These are phyloP conservation scores for Orycteropus afer DNA, from an alignment of 2,113 vertebrate species.

Conservation along the genomic window DNA sequence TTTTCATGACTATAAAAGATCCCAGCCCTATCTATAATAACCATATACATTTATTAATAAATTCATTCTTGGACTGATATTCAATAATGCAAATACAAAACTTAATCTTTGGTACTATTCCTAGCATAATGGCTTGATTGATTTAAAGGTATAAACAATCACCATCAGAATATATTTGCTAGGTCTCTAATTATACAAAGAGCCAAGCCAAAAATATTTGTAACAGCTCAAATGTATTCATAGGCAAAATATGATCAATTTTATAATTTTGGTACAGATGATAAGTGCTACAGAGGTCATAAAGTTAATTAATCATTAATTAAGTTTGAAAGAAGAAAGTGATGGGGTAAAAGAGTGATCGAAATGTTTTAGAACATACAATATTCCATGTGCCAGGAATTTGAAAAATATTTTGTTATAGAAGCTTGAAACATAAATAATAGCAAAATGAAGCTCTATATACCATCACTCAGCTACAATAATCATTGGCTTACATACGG, in stretches of 20 bases:
- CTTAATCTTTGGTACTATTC: background rate
- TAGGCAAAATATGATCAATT: background rate
- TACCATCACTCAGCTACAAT: background rate
- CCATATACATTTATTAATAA: background rate
- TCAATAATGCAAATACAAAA: background rate
- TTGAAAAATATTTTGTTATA: background rate
- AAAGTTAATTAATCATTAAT: background rate
- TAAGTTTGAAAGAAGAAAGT: background rate
- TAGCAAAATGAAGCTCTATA: background rate
- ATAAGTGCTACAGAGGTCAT: background rate
- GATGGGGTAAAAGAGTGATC: background rate
- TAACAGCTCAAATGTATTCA: background rate
- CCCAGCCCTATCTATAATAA: background rate
- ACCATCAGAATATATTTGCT: slow-evolving; percentile 32
- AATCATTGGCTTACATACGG: background rate
- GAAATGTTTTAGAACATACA: background rate
- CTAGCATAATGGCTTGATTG: background rate
- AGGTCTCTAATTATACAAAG: slow-evolving; percentile 32
- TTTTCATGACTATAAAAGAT: background rate
- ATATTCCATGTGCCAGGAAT: background rate
- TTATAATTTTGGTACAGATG: background rate
- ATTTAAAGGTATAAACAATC: slow-evolving; percentile 56
- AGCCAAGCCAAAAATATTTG: background rate
- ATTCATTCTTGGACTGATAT: background rate
- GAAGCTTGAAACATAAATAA: background rate